phyloP scores from a whole-genome alignment of 2,113 vertebrate genomes.

The Thamnophis sirtalis region DNA sequence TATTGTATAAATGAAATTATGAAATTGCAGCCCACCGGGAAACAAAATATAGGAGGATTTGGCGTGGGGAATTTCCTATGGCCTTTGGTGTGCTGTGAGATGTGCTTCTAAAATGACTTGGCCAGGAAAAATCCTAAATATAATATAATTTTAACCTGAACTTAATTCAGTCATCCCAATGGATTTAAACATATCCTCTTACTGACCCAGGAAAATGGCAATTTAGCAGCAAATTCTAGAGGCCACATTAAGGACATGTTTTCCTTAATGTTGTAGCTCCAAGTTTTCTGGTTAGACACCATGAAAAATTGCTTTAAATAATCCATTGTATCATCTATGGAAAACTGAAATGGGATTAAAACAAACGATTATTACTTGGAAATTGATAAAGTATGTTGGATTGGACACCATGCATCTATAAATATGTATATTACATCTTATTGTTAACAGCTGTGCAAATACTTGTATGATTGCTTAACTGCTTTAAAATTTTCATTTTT shows the following conservation, averaged over 20 bases:
- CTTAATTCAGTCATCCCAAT: neutral
- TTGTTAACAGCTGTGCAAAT: accelerated
- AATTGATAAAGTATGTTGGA: neutral
- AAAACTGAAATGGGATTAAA: neutral
- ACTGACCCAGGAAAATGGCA: neutral
- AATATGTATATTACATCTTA: neutral
- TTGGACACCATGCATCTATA: neutral
- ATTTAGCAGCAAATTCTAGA: neutral
- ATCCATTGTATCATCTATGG: neutral
- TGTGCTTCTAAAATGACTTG: neutral
- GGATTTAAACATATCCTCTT: neutral
- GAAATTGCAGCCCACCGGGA: slow-evolving; percentile 29
- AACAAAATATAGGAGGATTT: neutral
- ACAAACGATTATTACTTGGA: neutral
- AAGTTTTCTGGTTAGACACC: neutral
- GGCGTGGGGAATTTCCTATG: neutral
- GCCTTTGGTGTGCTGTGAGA: neutral
- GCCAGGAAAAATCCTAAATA: neutral
- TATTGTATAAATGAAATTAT: neutral
- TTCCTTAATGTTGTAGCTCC: no score
- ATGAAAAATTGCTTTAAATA: neutral
- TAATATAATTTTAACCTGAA: neutral
- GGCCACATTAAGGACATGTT: neutral
- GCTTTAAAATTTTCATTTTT: neutral
- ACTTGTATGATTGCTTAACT: neutral